Evolutionary conservation across 2,113 vertebrate genomes (phyloP).

Genomic region (Phrynosoma blainvillii): DNA sequence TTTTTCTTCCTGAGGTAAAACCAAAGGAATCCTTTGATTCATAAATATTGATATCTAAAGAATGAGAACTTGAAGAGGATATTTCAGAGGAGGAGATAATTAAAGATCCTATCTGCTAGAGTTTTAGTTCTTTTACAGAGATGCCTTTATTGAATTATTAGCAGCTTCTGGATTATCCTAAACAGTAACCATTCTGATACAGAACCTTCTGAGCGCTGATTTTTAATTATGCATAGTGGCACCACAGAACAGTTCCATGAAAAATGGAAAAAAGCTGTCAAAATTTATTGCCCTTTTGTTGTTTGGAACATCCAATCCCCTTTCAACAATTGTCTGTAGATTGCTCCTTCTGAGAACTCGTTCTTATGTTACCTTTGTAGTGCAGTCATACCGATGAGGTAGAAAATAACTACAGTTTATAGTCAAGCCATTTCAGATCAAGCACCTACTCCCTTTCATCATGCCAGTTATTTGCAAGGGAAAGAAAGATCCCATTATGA

Average conservation of each 20-base stretch:
- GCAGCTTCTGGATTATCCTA: constrained; percentile 33
- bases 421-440: neutral
- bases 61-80: neutral
- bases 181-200: constrained; percentile 20
- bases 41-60: constrained; percentile 29
- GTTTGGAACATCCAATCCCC: neutral
- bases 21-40: constrained; percentile 7
- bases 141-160: constrained; percentile 20
- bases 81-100: constrained; percentile 19
- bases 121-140: constrained; percentile 12
- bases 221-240: constrained; percentile 20
- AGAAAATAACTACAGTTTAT: neutral
- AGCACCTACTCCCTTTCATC: no score
- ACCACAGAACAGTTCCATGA: constrained; percentile 16
- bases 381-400: neutral
- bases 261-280: neutral
- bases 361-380: neutral
- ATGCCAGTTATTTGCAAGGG: neutral
- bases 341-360: neutral
- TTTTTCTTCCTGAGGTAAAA: constrained; percentile 4
- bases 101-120: constrained; percentile 1
- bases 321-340: neutral
- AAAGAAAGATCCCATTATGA: neutral
- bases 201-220: neutral
- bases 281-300: constrained; percentile 25